Base-by-base conservation (phyloP, 2,888 invertebrate genomes). In the Griposia aprilina region DNA sequence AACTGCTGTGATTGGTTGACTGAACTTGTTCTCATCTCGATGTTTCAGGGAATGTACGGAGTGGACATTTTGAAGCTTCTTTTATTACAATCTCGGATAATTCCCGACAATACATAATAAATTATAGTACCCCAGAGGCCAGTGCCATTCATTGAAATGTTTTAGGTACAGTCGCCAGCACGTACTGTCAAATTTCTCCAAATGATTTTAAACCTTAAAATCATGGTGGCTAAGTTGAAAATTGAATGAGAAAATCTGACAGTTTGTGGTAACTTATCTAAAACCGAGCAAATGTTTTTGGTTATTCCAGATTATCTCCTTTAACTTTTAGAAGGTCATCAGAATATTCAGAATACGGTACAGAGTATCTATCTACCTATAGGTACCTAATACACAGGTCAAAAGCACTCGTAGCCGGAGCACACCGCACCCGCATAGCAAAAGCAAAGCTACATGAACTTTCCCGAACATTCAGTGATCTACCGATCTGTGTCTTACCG, bases 141-240 rank as follows among this genome's bases (percentile, higher is more conserved):
- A 48, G 41, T 72, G n/a, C 73, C 20, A 26, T 57, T 50, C 36
- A 59, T 59, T 50, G 15, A 20, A 67, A 73, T 72, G n/a, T 71
- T 62, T 23, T 11, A 41, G 17, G 41, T 30, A 36, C 30, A 74
- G 30, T 36, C 30, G 30, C 30, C 30, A 36, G 3, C 30, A 36
- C 2, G 3, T 36, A 36, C 30, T 36, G 30, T 36, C 30, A 36
- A 36, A 36, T 36, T 36, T 36, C 30, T 36, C 30, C 30, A 36
- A 36, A 36, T 3, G 30, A 36, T 36, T 36, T 36, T 36, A 2
- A 36, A 36, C 30, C 30, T 36, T 36, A 36, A 36, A 36, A 36
- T 36, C 2, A 2, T 36, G 30, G 3, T 36, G 30, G 30, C 3
- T 36, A 36, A 36, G 30, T 3, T 36, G 2, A 36, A 36, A 36